These are phyloP conservation scores for Catharus fuscescens DNA, from an alignment of 2,113 vertebrate species.

Conservation along the genomic window DNA sequence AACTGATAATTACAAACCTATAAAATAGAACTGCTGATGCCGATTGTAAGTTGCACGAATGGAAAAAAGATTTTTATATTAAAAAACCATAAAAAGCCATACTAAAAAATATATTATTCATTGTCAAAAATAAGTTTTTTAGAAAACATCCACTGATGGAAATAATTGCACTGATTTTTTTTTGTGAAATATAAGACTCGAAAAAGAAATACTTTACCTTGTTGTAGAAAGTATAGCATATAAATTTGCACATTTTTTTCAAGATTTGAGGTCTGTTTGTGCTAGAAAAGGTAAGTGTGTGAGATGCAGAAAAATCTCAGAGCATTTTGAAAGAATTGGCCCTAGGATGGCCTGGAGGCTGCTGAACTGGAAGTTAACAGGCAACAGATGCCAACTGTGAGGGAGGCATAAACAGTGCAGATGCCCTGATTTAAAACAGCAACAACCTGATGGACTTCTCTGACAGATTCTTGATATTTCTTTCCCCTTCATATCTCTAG, in stretches of 20 bases:
- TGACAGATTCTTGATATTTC: background rate
- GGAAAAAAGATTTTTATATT: background rate
- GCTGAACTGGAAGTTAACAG: background rate
- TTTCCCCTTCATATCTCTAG: background rate
- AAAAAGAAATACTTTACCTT: background rate
- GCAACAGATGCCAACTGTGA: background rate
- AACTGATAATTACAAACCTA: background rate
- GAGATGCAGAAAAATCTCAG: background rate
- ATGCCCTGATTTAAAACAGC: background rate
- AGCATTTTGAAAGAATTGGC: background rate
- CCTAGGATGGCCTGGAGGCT: background rate
- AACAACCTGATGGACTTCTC: background rate
- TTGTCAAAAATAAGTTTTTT: background rate
- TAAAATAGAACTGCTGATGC: background rate
- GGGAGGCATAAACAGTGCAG: background rate
- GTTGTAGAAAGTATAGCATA: background rate
- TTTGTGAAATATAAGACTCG: background rate
- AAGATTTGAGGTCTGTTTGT: background rate
- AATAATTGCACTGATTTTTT: background rate
- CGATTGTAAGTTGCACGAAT: background rate
- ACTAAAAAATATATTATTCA: background rate
- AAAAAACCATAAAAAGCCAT: background rate
- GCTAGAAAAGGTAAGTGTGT: background rate
- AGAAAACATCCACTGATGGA: background rate
- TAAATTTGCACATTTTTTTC: background rate